Percentiles rank a stretch among this genome's conserved stretches.
phyloP scores from a whole-genome alignment of 30 jellyfish, hydroid and myxozoan genomes.

The Mastigias papua region DNA sequence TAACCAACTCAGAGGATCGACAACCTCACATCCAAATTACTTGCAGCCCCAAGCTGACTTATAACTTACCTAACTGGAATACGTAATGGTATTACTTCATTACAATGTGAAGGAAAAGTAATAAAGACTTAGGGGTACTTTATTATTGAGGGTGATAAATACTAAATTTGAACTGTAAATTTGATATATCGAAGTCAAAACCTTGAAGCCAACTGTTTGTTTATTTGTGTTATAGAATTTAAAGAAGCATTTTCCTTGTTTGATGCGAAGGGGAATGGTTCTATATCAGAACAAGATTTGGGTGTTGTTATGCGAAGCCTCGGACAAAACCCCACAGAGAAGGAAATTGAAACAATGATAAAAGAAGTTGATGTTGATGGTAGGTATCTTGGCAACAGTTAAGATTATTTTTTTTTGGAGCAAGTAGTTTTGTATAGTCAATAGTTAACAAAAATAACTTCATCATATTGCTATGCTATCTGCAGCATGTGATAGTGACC shows the following conservation, averaged over 20 bases:
- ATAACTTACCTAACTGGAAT: too few species aligned
- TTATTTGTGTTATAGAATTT: slow-evolving; percentile 50
- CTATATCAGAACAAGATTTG: slow-evolving; percentile 69
- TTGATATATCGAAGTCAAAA: background rate
- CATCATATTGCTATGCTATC: too few species aligned
- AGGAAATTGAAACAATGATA: slow-evolving; percentile 68
- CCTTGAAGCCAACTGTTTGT: background rate
- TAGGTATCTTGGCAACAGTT: slow-evolving; percentile 24
- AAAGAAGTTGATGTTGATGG: slow-evolving; percentile 86
- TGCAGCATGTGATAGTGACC: too few species aligned
- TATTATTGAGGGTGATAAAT: background rate
- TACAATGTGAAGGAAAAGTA: too few species aligned
- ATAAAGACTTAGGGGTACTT: too few species aligned
- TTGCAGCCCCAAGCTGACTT: too few species aligned
- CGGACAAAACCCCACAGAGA: slow-evolving; percentile 81
- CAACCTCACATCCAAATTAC: too few species aligned
- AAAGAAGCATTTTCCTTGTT: slow-evolving; percentile 83
- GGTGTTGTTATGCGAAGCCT: slow-evolving; percentile 78
- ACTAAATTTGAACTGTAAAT: background rate
- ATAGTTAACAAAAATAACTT: too few species aligned
- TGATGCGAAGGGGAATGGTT: slow-evolving; percentile 83
- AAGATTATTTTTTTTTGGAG: too few species aligned
- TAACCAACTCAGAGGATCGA: too few species aligned
- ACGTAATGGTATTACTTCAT: too few species aligned
- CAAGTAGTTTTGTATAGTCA: too few species aligned